phyloP scores from a whole-genome alignment of 2,113 vertebrate species.

The Thoracochromis brauschi region DNA sequence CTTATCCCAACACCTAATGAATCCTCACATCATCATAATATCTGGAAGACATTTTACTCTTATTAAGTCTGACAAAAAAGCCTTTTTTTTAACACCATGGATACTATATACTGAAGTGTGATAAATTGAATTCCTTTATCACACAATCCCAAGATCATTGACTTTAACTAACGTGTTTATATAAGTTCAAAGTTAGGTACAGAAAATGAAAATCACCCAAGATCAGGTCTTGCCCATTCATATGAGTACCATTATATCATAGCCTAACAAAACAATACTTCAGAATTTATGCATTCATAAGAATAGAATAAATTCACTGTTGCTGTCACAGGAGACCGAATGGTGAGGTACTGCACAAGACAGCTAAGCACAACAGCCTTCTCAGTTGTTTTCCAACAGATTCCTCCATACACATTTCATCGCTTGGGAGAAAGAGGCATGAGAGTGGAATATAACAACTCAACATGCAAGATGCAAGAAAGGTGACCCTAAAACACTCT shows the following conservation, averaged over 20 bases:
- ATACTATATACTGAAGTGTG: neutral
- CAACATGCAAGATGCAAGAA: constrained; percentile 37
- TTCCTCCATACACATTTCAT: constrained; percentile 34
- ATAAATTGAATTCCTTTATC: neutral
- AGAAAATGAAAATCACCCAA: neutral
- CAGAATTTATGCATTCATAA: neutral
- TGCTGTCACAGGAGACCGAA: constrained; percentile 24
- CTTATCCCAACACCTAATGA: constrained; percentile 14
- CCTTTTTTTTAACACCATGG: neutral
- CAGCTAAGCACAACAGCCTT: constrained; percentile 12
- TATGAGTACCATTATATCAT: neutral
- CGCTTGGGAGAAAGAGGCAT: constrained; percentile 40
- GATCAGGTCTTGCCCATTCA: neutral
- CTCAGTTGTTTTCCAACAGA: constrained; percentile 44
- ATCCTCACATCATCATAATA: constrained; percentile 9
- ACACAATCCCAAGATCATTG: neutral
- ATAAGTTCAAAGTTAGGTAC: neutral
- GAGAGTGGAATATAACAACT: constrained; percentile 37
- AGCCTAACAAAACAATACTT: neutral
- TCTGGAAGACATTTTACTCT: constrained; percentile 3
- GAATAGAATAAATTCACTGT: constrained; percentile 11
- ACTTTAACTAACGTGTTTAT: neutral
- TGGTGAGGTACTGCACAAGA: neutral
- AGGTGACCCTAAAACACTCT: constrained; percentile 29
- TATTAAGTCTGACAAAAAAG: neutral